Evolutionary conservation across 2,113 vertebrate species (phyloP).

Genomic region (Bothrops jararaca): DNA sequence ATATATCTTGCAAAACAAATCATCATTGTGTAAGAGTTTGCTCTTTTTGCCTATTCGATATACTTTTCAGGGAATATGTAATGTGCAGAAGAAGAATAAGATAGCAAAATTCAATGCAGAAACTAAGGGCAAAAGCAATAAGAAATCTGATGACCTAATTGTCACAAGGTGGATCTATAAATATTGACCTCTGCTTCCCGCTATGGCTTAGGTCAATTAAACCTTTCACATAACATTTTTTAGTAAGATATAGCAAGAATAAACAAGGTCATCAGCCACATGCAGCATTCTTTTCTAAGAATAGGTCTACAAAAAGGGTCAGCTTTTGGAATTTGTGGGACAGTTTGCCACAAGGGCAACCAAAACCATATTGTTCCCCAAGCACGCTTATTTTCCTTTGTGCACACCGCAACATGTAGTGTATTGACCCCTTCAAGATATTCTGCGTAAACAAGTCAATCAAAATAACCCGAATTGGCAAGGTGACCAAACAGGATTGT

Average conservation of each 20-base stretch:
- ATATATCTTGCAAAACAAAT: background rate
- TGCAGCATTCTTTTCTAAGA: background rate
- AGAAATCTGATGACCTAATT: background rate
- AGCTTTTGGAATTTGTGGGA: background rate
- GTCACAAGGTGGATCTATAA: background rate
- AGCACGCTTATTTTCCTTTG: background rate
- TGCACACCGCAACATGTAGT: background rate
- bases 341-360: background rate
- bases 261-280: background rate
- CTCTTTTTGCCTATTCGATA: background rate
- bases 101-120: background rate
- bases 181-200: background rate
- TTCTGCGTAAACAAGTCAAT: background rate
- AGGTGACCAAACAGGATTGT: background rate
- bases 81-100: background rate
- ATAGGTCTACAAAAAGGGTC: background rate
- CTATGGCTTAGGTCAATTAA: background rate
- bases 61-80: background rate
- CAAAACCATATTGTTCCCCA: background rate
- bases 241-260: background rate
- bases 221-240: background rate
- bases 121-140: background rate
- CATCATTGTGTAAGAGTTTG: background rate
- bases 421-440: background rate
- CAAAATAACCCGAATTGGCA: background rate